A percentile compares a stretch with the other conserved stretches of the same genome.
Conservation (phyloP, 2,797 vertebrate species). For the Pseudochaenichthys georgianus region DNA sequence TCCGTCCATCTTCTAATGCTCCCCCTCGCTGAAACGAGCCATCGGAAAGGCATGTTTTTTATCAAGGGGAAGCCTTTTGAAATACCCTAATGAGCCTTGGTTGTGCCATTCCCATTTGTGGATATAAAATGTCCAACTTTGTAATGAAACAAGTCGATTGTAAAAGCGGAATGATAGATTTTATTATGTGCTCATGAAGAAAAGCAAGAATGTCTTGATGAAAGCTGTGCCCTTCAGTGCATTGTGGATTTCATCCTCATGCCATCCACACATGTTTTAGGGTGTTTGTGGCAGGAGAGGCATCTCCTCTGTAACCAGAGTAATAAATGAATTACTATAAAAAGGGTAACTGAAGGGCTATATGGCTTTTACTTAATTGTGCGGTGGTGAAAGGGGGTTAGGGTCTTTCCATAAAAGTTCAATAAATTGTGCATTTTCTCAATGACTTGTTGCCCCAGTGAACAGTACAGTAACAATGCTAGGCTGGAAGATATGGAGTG, state of each 20-base stretch:
- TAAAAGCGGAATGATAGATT: conserved; percentile 74
- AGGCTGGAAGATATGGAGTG: conserved; percentile 47
- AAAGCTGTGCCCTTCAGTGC: conserved; percentile 73
- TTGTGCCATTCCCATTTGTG: conserved; percentile 54
- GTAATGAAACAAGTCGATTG: conserved; percentile 82
- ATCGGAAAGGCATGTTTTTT: conserved; percentile 58
- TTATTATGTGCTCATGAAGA: conserved; percentile 81
- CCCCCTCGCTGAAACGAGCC: conserved; percentile 30
- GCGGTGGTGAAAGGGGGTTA: conserved; percentile 73
- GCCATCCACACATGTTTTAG: conserved; percentile 79
- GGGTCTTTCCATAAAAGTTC: conserved; percentile 80
- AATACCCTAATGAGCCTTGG: conserved; percentile 63
- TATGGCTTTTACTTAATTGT: conserved; percentile 83
- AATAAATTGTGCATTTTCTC: conserved; percentile 82
- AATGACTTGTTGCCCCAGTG: conserved; percentile 73
- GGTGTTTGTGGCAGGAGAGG: conserved; percentile 82
- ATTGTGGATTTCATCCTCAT: conserved; percentile 69
- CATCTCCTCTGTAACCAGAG: conserved; percentile 76
- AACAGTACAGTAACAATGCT: conserved; percentile 34
- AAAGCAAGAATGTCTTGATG: conserved; percentile 60
- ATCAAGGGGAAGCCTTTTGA: conserved; percentile 47
- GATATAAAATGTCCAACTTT: conserved; percentile 61
- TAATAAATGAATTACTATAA: conserved; percentile 83
- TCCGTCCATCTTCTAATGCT: conserved; percentile 39
- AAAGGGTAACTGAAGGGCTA: conserved; percentile 77